Conservation (phyloP, 2,888 invertebrate genomes). For the Nymphalis c-album region DNA sequence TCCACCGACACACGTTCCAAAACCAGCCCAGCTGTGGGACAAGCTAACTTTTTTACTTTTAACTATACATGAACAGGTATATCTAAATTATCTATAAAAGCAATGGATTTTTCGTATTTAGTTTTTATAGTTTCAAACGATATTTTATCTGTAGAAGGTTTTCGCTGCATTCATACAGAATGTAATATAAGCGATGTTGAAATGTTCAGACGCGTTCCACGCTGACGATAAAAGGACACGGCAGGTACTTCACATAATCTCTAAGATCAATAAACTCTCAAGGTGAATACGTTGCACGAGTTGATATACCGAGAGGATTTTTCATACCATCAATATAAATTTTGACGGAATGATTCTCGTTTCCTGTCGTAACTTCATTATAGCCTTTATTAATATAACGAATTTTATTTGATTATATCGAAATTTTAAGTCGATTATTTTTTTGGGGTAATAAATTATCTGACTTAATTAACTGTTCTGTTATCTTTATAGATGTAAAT, state of each 20-base stretch:
- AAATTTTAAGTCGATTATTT: not conserved
- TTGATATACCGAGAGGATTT: conserved; percentile 25
- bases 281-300: conserved; percentile 33
- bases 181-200: conserved; percentile 21
- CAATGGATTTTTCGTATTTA: no score
- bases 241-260: conserved; percentile 36
- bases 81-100: not conserved
- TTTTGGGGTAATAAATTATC: not conserved
- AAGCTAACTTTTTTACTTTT: not conserved
- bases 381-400: conserved; percentile 12
- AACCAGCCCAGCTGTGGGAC: no score
- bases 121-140: no score
- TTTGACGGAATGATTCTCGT: conserved; percentile 20
- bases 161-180: not conserved
- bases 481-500: no score
- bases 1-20: no score
- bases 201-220: conserved; percentile 26
- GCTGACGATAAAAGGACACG: conserved; percentile 37
- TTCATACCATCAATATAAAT: conserved; percentile 11
- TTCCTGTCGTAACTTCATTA: conserved; percentile 26
- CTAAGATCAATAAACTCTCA: conserved; percentile 40
- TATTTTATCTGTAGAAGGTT: no score
- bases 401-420: conserved; percentile 5
- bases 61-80: not conserved
- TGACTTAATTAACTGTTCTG: no score